Evolutionary conservation across 1,140 invertebrate genomes (phyloP).

Genomic region (Zaprionus davidi): DNA sequence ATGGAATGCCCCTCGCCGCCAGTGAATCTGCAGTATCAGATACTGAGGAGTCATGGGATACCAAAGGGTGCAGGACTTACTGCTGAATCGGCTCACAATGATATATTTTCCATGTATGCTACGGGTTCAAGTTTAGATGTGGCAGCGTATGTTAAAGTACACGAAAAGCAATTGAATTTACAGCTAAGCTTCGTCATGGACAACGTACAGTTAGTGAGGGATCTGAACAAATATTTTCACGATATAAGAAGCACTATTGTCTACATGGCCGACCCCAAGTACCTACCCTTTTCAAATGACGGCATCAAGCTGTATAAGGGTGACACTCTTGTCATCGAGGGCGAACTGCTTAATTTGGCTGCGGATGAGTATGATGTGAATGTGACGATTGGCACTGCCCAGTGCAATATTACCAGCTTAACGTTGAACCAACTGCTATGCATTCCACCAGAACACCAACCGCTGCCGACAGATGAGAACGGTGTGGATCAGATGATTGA

Average conservation of each 20-base stretch:
- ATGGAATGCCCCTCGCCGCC: conserved; percentile 98
- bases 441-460: conserved; percentile 93
- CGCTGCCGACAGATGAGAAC: conserved; percentile 93
- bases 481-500: conserved; percentile 90
- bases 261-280: conserved; percentile 96
- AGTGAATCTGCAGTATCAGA: conserved; percentile 87
- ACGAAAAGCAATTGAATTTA: conserved; percentile 87
- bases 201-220: conserved; percentile 93
- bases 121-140: conserved; percentile 60
- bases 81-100: conserved; percentile 27
- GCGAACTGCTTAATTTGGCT: conserved; percentile 95
- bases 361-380: conserved; percentile 96
- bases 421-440: conserved; percentile 95
- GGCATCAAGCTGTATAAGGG: conserved; percentile 96
- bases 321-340: conserved; percentile 97
- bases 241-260: conserved; percentile 91
- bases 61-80: conserved; percentile 24
- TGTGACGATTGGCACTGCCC: conserved; percentile 94
- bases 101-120: conserved; percentile 54
- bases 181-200: conserved; percentile 98
- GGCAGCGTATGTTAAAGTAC: conserved; percentile 72
- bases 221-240: conserved; percentile 94
- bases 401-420: conserved; percentile 97
- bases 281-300: conserved; percentile 93
- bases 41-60: conserved; percentile 29